Conservation (phyloP, 2,888 invertebrate genomes). For the Bombylius discolor region DNA sequence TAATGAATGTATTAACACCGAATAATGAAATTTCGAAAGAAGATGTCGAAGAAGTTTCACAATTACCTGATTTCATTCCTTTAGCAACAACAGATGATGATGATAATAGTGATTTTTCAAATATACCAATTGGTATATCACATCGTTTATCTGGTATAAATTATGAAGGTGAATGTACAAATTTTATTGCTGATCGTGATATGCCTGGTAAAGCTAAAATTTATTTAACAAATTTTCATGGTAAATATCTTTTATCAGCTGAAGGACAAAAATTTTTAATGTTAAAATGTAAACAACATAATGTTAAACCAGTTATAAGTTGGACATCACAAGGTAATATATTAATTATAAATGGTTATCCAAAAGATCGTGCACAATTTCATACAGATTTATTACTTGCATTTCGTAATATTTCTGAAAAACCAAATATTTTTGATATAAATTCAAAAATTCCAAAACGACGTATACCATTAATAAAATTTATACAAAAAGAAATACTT, state of each 20-base stretch:
- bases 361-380: conserved; percentile 40
- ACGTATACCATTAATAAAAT: conserved; percentile 27
- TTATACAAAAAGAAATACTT: conserved; percentile 27
- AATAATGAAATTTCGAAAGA: not conserved
- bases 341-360: conserved; percentile 40
- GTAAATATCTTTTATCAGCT: conserved; percentile 37
- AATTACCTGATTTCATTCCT: conserved; percentile 30
- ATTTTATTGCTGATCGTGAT: conserved; percentile 3
- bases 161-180: not conserved
- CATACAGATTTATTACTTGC: conserved; percentile 39
- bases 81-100: conserved; percentile 8
- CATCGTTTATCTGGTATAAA: not conserved
- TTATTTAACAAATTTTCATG: conserved; percentile 39
- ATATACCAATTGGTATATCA: not conserved
- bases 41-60: not conserved
- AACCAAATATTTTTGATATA: conserved; percentile 22
- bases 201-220: conserved; percentile 37
- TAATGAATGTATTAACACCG: not conserved
- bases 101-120: conserved; percentile 4
- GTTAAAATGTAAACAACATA: conserved; percentile 28
- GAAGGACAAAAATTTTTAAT: conserved; percentile 40
- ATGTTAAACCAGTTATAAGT: conserved; percentile 28
- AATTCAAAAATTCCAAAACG: conserved; percentile 28
- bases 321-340: conserved; percentile 37
- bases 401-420: conserved; percentile 21